A percentile compares a stretch with the other conserved stretches of the same genome.
These are phyloP conservation scores for Mesocentrotus franciscanus DNA, from an alignment of 53 echinoderm and acorn worm genomes.

Conservation along the genomic window DNA sequence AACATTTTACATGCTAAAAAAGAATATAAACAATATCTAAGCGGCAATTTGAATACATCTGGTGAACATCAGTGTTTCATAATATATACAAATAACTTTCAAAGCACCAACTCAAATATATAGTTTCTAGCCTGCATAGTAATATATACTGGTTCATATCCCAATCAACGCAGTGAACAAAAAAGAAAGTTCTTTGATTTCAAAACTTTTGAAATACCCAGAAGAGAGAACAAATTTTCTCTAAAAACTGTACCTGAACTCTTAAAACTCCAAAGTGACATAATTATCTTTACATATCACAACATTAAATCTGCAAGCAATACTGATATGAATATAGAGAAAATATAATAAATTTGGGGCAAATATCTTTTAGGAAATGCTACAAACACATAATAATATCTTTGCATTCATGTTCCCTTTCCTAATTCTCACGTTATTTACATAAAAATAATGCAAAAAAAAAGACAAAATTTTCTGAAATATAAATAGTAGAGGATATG, in stretches of 20 bases:
- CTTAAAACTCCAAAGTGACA: neutral
- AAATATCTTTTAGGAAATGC: neutral
- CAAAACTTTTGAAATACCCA: neutral
- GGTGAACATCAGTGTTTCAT: constrained; percentile 1
- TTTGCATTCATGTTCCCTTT: neutral
- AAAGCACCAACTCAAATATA: constrained; percentile 61
- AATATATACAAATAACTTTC: constrained; percentile 60
- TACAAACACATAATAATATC: neutral
- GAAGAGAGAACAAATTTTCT: neutral
- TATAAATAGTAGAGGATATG: neutral
- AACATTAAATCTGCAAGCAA: neutral
- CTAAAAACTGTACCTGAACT: neutral
- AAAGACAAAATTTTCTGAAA: neutral
- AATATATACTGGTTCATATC: constrained; percentile 19
- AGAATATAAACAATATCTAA: constrained; percentile 16
- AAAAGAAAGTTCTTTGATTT: neutral
- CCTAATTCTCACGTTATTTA: neutral
- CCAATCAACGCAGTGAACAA: neutral
- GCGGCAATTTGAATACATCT: constrained; percentile 37
- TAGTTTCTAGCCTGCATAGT: constrained; percentile 44
- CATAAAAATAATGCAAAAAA: neutral
- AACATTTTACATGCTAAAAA: neutral
- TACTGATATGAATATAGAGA: neutral
- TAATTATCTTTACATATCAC: neutral
- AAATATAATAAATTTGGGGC: neutral